Evolutionary conservation across 2,113 vertebrate genomes (phyloP).

Genomic region (Vombatus ursinus): DNA sequence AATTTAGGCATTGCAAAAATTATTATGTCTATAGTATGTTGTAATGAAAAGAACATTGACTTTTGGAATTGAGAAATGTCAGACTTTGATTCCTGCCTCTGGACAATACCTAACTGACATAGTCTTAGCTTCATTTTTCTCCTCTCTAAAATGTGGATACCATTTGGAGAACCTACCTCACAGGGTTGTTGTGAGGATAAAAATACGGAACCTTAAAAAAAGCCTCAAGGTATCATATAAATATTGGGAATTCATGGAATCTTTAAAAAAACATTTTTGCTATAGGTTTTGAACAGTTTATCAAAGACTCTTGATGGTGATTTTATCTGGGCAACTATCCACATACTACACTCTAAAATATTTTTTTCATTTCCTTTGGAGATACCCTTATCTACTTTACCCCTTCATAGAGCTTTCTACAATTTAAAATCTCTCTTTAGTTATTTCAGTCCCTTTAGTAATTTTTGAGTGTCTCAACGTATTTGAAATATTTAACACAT

Average conservation of each 20-base stretch:
- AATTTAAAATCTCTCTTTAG: background rate
- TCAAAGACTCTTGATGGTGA: background rate
- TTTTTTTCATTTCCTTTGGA: background rate
- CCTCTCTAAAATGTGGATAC: background rate
- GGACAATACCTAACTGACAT: background rate
- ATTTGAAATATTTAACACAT: background rate
- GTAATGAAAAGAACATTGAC: background rate
- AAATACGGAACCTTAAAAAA: background rate
- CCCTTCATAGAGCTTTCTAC: background rate
- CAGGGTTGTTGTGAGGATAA: background rate
- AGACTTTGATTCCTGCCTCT: background rate
- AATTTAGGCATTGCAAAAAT: background rate
- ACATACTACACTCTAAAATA: background rate
- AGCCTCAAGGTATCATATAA: background rate
- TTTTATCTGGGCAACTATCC: background rate
- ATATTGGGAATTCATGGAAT: background rate
- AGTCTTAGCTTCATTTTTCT: background rate
- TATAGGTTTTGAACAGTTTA: background rate
- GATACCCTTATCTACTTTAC: background rate
- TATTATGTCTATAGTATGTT: background rate
- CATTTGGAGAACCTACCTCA: background rate
- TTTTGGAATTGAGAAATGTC: background rate
- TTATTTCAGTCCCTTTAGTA: no score
- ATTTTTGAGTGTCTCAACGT: background rate
- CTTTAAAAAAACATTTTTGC: background rate